phyloP scores from a whole-genome alignment of 2,888 invertebrate species.

The Trissolcus japonicus region DNA sequence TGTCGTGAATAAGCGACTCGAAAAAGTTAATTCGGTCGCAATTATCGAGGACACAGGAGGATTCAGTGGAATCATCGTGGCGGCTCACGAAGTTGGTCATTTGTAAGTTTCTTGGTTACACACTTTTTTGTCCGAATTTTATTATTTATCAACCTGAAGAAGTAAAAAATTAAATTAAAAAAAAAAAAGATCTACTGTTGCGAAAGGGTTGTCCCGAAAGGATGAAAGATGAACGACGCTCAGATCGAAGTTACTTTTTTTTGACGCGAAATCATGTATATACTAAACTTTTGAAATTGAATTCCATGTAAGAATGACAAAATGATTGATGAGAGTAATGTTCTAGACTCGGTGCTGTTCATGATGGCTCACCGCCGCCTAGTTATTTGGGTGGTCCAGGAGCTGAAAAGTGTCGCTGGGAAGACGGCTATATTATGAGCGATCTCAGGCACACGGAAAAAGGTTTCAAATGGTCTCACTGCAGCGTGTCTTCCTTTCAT shows the following conservation, averaged over 20 bases:
- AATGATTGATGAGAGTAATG: conserved; percentile 9
- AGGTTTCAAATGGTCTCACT: conserved; percentile 96
- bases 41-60: conserved; percentile 98
- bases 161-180: not conserved
- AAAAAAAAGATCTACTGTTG: no score
- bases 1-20: conserved; percentile 94
- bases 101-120: conserved; percentile 83
- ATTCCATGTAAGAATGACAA: conserved; percentile 2
- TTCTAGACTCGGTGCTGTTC: conserved; percentile 92
- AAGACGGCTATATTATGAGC: conserved; percentile 97
- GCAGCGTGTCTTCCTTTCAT: conserved; percentile 94
- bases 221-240: no score
- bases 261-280: not conserved
- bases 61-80: conserved; percentile 96
- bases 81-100: conserved; percentile 97
- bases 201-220: no score
- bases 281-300: not conserved
- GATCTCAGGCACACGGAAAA: conserved; percentile 95
- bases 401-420: conserved; percentile 96
- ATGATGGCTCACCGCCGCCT: conserved; percentile 96
- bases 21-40: conserved; percentile 97
- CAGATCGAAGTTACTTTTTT: not conserved
- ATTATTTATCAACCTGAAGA: not conserved
- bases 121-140: not conserved
- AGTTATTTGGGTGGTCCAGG: conserved; percentile 96